These are phyloP conservation scores for Hemichromis elongatus DNA, from an alignment of 2,113 vertebrate genomes.

Conservation along the genomic window DNA sequence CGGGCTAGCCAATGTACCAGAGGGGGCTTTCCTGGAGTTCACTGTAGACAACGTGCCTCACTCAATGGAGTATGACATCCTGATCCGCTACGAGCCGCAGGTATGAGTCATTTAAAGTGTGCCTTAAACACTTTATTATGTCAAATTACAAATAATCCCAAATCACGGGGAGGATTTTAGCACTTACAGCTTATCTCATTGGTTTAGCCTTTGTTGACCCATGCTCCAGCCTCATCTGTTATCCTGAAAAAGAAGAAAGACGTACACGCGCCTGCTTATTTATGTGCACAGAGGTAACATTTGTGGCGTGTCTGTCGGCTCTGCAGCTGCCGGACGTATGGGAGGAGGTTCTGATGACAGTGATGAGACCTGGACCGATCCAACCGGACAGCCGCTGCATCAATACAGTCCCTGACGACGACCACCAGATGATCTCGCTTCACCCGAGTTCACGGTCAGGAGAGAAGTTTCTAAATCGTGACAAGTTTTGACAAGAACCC, in stretches of 20 bases:
- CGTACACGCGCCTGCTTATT: background rate
- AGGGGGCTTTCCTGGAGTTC: too few relatives aligned
- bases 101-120: slow-evolving; percentile 47
- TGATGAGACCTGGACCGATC: slow-evolving; percentile 84
- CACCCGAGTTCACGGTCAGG: slow-evolving; percentile 86
- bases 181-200: background rate
- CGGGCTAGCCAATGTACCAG: slow-evolving; percentile 87
- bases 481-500: background rate
- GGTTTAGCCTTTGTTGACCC: background rate
- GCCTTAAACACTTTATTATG: background rate
- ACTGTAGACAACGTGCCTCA: too few relatives aligned
- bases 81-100: slow-evolving; percentile 96
- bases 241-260: background rate
- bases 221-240: background rate
- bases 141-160: rapidly evolving
- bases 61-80: slow-evolving; percentile 93
- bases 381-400: slow-evolving; percentile 85
- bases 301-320: background rate
- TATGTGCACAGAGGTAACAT: background rate
- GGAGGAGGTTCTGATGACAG: slow-evolving; percentile 88
- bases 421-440: slow-evolving; percentile 87
- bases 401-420: slow-evolving; percentile 91
- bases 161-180: background rate
- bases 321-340: slow-evolving; percentile 89
- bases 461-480: background rate